Percentiles rank a stretch among this genome's conserved stretches.
Evolutionary conservation across 2,888 invertebrate species (phyloP).

Genomic region (Drosophila kambysellisi): DNA sequence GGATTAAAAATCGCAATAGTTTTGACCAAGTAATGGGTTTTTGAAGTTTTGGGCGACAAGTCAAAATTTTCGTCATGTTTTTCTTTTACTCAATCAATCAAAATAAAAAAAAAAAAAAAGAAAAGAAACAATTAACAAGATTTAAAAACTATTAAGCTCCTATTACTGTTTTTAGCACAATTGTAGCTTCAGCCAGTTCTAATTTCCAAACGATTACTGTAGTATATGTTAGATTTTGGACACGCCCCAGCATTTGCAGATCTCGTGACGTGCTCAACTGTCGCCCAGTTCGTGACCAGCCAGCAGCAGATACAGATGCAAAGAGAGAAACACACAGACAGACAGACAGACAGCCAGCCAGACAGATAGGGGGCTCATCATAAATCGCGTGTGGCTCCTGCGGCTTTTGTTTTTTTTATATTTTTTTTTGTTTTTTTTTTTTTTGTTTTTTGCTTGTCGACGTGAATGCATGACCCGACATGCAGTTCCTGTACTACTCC

Average conservation of each 20-base stretch:
- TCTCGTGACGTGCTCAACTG: slow-evolving; percentile 25
- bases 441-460: background rate
- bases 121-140: too few species aligned
- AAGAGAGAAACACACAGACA: background rate
- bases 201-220: background rate
- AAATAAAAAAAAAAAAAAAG: too few species aligned
- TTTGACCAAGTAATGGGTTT: background rate
- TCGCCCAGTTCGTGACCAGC: slow-evolving; percentile 41
- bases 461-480: slow-evolving; percentile 32
- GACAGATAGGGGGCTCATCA: slow-evolving; percentile 12
- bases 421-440: background rate
- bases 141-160: too few species aligned
- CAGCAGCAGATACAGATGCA: slow-evolving; percentile 1
- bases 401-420: background rate
- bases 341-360: background rate
- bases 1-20: background rate
- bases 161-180: background rate
- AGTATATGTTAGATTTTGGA: slow-evolving; percentile 10
- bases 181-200: background rate
- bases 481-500: slow-evolving; percentile 19
- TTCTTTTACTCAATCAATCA: too few species aligned
- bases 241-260: slow-evolving; percentile 22
- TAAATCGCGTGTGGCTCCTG: slow-evolving; percentile 41
- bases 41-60: background rate
- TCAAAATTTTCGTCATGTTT: too few species aligned